Evolutionary conservation across 2,113 vertebrate species (phyloP).

Genomic region (Oncorhynchus keta): DNA sequence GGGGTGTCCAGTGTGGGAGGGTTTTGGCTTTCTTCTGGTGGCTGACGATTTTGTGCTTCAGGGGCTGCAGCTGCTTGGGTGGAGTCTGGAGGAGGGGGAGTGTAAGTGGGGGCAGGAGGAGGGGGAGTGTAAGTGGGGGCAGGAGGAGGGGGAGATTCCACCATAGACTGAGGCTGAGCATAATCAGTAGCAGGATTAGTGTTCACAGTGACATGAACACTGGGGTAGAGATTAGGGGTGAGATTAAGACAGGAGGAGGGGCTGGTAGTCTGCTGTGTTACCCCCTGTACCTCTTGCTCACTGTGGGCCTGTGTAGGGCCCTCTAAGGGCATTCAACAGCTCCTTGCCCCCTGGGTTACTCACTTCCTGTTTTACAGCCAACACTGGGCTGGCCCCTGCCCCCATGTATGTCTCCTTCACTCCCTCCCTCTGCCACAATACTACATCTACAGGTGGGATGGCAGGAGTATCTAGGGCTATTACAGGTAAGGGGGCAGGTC

Average conservation of each 20-base stretch:
- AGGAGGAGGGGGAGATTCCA: conserved; percentile 12
- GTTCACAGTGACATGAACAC: conserved; percentile 50
- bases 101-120: not conserved
- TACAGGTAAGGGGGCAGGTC: not conserved
- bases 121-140: conserved; percentile 10
- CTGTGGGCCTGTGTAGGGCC: conserved; percentile 5
- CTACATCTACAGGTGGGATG: not conserved
- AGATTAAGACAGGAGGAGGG: conserved; percentile 54
- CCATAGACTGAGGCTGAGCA: conserved; percentile 6
- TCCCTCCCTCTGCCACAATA: conserved; percentile 21
- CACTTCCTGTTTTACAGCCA: conserved; percentile 10
- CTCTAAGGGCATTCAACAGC: conserved; percentile 31
- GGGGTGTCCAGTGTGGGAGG: not conserved
- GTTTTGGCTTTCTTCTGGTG: conserved; percentile 37
- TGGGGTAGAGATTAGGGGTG: conserved; percentile 64
- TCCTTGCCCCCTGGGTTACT: conserved; percentile 13
- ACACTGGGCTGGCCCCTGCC: not conserved
- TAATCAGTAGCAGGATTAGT: conserved; percentile 42
- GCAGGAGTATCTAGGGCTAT: not conserved
- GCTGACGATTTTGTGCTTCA: conserved; percentile 44
- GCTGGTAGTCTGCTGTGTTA: conserved; percentile 21
- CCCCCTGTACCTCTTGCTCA: conserved; percentile 23
- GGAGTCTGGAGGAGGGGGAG: conserved; percentile 21
- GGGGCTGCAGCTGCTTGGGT: not conserved
- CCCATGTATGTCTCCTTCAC: conserved; percentile 18